Percentiles rank a stretch among this genome's conserved stretches.
Evolutionary conservation across 1,140 invertebrate species (phyloP).

Genomic region (Drosophila pachea): DNA sequence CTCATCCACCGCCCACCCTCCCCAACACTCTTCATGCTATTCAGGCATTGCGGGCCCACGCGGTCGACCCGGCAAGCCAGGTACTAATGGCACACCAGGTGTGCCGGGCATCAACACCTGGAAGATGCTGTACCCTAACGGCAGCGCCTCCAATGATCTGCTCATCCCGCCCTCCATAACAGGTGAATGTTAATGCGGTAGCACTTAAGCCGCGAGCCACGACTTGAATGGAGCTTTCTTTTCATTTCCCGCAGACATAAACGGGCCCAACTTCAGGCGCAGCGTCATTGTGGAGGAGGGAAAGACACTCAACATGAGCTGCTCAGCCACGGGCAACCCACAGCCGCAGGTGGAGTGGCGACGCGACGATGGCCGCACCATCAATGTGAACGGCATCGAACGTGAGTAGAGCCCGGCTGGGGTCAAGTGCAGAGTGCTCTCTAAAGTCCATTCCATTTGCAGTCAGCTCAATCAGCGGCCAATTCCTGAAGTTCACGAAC

Average conservation of each 20-base stretch:
- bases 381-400: conserved; percentile 80
- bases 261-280: conserved; percentile 56
- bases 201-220: too few relatives aligned
- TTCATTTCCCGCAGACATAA: conserved; percentile 40
- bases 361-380: conserved; percentile 83
- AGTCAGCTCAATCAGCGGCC: conserved; percentile 85
- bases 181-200: conserved; percentile 78
- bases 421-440: not conserved
- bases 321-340: conserved; percentile 87
- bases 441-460: not conserved
- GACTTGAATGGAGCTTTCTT: not conserved
- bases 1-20: not conserved
- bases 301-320: conserved; percentile 86
- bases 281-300: conserved; percentile 85
- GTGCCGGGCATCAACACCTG: conserved; percentile 87
- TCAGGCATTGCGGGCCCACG: conserved; percentile 84
- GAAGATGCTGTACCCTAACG: conserved; percentile 82
- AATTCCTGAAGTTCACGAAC: conserved; percentile 87
- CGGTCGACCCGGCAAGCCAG: conserved; percentile 85
- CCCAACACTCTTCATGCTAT: not conserved
- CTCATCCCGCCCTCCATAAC: conserved; percentile 90
- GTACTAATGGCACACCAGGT: conserved; percentile 84
- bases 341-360: conserved; percentile 88
- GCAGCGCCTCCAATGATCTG: conserved; percentile 82
- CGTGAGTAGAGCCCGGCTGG: conserved; percentile 54